These are phyloP conservation scores for Acronicta aceris DNA, from an alignment of 2,888 invertebrate species.

Conservation along the genomic window DNA sequence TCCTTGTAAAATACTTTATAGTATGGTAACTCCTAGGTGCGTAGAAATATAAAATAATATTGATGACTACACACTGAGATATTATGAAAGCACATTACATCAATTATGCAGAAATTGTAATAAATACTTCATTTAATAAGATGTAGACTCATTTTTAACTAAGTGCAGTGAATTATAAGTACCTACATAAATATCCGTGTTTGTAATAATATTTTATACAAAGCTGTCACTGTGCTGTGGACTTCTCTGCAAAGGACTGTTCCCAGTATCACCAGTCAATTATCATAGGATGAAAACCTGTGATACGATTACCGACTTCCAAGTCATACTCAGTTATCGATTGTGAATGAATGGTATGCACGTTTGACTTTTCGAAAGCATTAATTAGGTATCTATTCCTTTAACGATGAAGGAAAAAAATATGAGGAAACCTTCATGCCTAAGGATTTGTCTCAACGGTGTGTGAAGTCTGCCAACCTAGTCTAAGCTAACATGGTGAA, in stretches of 20 bases:
- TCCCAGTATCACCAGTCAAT: slow-evolving; percentile 14
- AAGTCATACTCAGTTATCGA: too few relatives aligned
- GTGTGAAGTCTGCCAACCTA: too few relatives aligned
- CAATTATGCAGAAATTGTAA: slow-evolving; percentile 23
- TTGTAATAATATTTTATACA: slow-evolving; percentile 37
- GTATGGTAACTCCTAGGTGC: too few relatives aligned
- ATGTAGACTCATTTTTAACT: slow-evolving; percentile 22
- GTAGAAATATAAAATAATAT: slow-evolving; percentile 7
- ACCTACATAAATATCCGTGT: slow-evolving; percentile 37
- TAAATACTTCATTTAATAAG: slow-evolving; percentile 25
- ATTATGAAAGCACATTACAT: slow-evolving; percentile 8
- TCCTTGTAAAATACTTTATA: too few relatives aligned
- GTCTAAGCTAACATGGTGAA: too few relatives aligned
- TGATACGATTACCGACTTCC: too few relatives aligned
- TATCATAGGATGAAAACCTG: neutral
- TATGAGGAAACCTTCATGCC: too few relatives aligned
- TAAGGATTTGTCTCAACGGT: too few relatives aligned
- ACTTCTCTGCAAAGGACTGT: slow-evolving; percentile 21
- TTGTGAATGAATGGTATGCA: too few relatives aligned
- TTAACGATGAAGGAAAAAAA: too few relatives aligned
- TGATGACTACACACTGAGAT: slow-evolving; percentile 7
- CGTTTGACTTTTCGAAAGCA: too few relatives aligned
- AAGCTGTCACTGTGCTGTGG: slow-evolving; percentile 14
- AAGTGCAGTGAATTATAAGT: slow-evolving; percentile 31
- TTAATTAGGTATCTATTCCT: too few relatives aligned